Conservation (phyloP, 2,888 invertebrate genomes). For the Digitonthophagus gazella region DNA sequence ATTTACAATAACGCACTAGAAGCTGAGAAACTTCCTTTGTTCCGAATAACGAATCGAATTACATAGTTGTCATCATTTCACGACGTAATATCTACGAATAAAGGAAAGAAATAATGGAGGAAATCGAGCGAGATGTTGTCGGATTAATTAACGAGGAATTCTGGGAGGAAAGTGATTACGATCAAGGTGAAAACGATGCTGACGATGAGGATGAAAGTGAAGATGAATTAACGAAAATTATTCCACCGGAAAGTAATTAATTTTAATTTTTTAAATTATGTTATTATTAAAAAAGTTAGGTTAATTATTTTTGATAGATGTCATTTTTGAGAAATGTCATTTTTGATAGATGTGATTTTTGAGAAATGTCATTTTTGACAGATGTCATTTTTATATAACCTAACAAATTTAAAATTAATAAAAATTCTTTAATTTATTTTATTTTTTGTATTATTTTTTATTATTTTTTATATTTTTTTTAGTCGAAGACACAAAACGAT, state of each 20-base stretch:
- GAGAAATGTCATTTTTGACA: too few species aligned
- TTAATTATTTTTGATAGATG: neutral
- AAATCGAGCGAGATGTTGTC: neutral
- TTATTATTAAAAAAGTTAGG: neutral
- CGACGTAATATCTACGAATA: too few species aligned
- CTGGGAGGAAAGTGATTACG: constrained; percentile 31
- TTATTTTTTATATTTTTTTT: too few species aligned
- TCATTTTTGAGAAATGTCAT: too few species aligned
- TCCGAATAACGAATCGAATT: too few species aligned
- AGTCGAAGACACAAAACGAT: constrained; percentile 64
- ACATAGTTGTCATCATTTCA: too few species aligned
- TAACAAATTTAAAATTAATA: too few species aligned
- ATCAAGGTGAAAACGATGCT: neutral
- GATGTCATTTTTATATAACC: too few species aligned
- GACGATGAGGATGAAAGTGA: constrained; percentile 41
- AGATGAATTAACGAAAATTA: constrained; percentile 49
- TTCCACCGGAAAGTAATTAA: constrained; percentile 41
- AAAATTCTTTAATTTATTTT: neutral
- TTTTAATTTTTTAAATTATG: neutral
- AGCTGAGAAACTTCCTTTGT: too few species aligned
- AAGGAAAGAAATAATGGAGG: constrained; percentile 6
- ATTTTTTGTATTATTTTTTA: too few species aligned
- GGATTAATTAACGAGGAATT: neutral
- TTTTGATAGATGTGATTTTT: too few species aligned
- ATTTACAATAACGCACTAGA: too few species aligned